Evolutionary conservation across 2,888 invertebrate species (phyloP).

Genomic region (Conops quadrifasciatus): DNA sequence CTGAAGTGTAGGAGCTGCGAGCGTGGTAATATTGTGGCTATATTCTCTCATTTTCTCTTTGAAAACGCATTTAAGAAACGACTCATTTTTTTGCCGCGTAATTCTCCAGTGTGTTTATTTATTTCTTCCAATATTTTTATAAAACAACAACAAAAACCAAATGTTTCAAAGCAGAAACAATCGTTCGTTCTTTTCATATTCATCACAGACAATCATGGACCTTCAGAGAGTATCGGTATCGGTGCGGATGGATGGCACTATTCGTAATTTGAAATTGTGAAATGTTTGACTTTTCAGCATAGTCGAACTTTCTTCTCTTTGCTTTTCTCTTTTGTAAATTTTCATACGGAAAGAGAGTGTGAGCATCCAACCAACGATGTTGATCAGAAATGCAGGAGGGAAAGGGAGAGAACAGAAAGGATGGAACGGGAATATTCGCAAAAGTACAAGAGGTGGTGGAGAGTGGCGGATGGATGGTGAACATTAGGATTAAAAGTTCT

Average conservation of each 20-base stretch:
- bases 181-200: constrained; percentile 6
- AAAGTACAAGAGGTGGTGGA: no score
- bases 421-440: no score
- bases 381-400: no score
- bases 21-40: no score
- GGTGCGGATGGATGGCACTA: neutral
- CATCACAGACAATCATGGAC: neutral
- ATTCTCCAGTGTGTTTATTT: neutral
- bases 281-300: constrained; percentile 25
- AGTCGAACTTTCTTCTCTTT: constrained; percentile 19
- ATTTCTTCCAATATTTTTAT: neutral
- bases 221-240: neutral
- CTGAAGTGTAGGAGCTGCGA: no score
- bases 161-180: neutral
- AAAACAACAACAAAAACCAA: neutral
- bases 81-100: no score
- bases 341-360: neutral
- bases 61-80: no score
- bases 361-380: no score
- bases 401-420: no score
- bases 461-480: no score
- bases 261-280: constrained; percentile 21
- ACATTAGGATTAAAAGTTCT: no score
- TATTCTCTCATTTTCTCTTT: no score
- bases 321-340: constrained; percentile 14